Conservation (phyloP, 1,140 invertebrate genomes). For the Drosophila repletoides region DNA sequence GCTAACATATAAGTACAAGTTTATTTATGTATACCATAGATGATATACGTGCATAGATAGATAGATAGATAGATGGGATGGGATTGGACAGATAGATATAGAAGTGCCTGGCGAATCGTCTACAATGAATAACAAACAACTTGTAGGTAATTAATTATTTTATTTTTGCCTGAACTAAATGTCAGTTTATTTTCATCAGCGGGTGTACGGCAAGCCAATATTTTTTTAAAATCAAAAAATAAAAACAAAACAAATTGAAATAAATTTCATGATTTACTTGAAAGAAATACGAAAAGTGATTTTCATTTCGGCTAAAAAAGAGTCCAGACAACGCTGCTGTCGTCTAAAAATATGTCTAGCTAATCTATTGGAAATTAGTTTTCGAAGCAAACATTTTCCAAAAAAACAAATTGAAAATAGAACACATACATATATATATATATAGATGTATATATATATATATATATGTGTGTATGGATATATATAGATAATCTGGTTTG, state of each 20-base stretch:
- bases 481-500: conserved; percentile 36
- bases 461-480: conserved; percentile 13
- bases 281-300: conserved; percentile 57
- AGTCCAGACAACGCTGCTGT: conserved; percentile 48
- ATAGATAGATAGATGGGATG: too few relatives aligned
- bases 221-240: conserved; percentile 58
- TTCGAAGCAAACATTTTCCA: conserved; percentile 66
- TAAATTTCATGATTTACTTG: conserved; percentile 74
- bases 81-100: too few relatives aligned
- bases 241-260: conserved; percentile 64
- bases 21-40: conserved; percentile 17
- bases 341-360: conserved; percentile 68
- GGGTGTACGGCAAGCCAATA: conserved; percentile 43
- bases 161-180: conserved; percentile 54
- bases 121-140: conserved; percentile 34
- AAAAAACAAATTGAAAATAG: conserved; percentile 73
- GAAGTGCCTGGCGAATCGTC: conserved; percentile 20
- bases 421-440: conserved; percentile 25
- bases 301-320: conserved; percentile 60
- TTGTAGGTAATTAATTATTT: conserved; percentile 69
- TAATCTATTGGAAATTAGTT: conserved; percentile 80
- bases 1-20: conserved; percentile 17
- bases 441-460: conserved; percentile 16
- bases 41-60: conserved; percentile 7
- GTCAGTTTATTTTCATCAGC: conserved; percentile 47